phyloP scores from a whole-genome alignment of 2,888 invertebrate species.

The Neria commutata region DNA sequence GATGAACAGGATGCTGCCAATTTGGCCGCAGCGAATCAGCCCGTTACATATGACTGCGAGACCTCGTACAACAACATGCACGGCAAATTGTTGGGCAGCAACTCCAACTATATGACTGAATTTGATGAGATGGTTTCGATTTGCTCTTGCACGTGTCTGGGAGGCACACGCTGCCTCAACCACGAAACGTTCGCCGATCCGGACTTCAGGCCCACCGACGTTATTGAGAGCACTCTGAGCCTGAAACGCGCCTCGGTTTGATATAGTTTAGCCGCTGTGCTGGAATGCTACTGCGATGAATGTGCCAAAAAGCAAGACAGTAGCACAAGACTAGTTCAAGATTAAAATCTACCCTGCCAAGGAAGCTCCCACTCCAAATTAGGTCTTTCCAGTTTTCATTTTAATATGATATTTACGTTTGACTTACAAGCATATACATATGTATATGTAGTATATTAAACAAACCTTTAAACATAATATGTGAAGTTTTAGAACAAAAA shows the following conservation, averaged over 20 bases:
- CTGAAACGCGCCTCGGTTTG: conserved; percentile 62
- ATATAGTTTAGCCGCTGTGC: conserved; percentile 31
- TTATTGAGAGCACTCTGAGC: conserved; percentile 61
- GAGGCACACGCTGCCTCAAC: conserved; percentile 66
- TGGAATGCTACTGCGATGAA: neutral
- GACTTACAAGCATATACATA: too few relatives aligned
- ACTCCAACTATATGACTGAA: conserved; percentile 66
- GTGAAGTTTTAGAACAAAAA: too few relatives aligned
- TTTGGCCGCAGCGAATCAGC: conserved; percentile 71
- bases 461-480: too few relatives aligned
- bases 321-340: too few relatives aligned
- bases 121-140: conserved; percentile 78
- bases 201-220: conserved; percentile 66
- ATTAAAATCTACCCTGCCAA: too few relatives aligned
- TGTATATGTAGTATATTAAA: too few relatives aligned
- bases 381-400: too few relatives aligned
- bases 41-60: conserved; percentile 77
- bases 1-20: conserved; percentile 77
- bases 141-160: conserved; percentile 83
- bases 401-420: too few relatives aligned
- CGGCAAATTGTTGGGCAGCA: conserved; percentile 69
- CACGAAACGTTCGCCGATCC: conserved; percentile 68
- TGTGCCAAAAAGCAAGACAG: too few relatives aligned
- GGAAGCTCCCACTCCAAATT: too few relatives aligned
- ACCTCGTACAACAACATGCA: conserved; percentile 70